These are phyloP conservation scores for Drosophila bifasciata DNA, from an alignment of 1,140 invertebrate species.

Conservation along the genomic window DNA sequence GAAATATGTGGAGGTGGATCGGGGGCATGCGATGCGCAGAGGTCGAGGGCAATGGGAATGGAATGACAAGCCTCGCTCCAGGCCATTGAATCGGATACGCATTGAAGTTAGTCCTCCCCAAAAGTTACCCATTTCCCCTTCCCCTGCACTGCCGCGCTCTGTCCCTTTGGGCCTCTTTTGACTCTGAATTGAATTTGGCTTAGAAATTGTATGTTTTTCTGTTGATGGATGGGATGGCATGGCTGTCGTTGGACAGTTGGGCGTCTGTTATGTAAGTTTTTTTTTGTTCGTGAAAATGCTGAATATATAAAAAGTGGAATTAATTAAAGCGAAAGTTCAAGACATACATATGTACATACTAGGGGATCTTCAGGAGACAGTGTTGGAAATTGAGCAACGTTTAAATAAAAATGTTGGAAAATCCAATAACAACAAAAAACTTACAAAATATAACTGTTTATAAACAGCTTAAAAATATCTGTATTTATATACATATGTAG, in stretches of 20 bases:
- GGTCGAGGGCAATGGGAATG: not conserved
- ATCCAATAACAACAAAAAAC: too few relatives aligned
- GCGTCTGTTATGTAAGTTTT: constrained; percentile 12
- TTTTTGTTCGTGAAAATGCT: constrained; percentile 25
- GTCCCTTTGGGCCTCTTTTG: not conserved
- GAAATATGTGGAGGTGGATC: constrained; percentile 4
- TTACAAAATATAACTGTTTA: too few relatives aligned
- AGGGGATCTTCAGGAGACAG: constrained; percentile 3
- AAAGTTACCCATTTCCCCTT: not conserved
- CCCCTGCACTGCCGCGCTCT: too few relatives aligned
- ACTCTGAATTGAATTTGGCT: constrained; percentile 47
- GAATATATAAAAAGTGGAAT: constrained; percentile 36
- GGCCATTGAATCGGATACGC: constrained; percentile 71
- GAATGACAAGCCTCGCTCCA: constrained; percentile 36
- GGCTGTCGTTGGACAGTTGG: constrained; percentile 5
- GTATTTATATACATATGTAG: too few relatives aligned
- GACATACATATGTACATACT: too few relatives aligned
- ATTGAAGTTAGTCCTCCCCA: constrained; percentile 43
- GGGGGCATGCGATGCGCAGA: not conserved
- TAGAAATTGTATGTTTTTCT: constrained; percentile 51
- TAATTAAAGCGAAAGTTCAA: constrained; percentile 39
- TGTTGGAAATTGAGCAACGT: not conserved
- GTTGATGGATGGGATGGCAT: constrained; percentile 31
- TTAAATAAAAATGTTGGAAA: too few relatives aligned
- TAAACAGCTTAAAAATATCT: too few relatives aligned